phyloP scores from a whole-genome alignment of 2,113 vertebrate genomes.

The Bubalus kerabau region DNA sequence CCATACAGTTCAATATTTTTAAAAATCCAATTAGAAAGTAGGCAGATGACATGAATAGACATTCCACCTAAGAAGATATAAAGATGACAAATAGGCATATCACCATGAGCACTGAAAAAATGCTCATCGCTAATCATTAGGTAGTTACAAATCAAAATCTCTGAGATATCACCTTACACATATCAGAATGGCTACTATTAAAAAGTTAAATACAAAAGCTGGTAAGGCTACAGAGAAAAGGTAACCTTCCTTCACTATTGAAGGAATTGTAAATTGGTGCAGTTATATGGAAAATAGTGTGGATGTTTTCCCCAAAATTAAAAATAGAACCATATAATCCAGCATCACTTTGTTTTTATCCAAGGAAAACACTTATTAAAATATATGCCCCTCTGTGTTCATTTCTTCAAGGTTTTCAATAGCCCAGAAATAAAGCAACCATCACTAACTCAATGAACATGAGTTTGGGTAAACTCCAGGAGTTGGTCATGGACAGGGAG shows the following conservation, averaged over 20 bases:
- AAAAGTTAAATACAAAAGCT: neutral
- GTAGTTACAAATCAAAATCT: neutral
- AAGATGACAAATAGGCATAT: neutral
- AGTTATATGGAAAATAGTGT: neutral
- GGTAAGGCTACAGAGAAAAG: neutral
- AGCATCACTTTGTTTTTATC: neutral
- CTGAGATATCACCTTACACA: neutral
- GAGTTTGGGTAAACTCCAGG: no score
- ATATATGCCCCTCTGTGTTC: neutral
- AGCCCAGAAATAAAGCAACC: neutral
- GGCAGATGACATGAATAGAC: neutral
- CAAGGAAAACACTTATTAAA: neutral
- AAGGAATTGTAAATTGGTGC: neutral
- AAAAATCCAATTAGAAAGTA: neutral
- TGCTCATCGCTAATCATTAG: neutral
- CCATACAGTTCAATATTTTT: neutral
- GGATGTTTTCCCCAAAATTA: neutral
- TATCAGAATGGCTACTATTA: neutral
- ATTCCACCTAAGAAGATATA: neutral
- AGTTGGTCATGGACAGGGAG: no score
- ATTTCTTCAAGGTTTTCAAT: neutral
- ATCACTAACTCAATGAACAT: no score
- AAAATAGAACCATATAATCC: neutral
- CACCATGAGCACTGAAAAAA: neutral
- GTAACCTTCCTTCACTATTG: neutral